phyloP scores from a whole-genome alignment of 2,113 vertebrate species.

The Cettia cetti region DNA sequence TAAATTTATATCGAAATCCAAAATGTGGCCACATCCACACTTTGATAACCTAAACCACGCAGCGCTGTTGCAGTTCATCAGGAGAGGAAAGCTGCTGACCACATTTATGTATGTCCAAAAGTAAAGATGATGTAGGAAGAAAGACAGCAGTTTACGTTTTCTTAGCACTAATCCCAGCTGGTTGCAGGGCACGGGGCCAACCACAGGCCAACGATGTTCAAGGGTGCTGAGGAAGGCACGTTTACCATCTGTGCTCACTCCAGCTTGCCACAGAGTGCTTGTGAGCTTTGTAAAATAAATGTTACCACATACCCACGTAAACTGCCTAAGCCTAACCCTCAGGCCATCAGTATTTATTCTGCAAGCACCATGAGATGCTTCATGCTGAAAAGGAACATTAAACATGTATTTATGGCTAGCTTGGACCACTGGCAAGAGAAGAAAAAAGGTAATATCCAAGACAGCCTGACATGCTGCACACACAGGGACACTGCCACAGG shows the following conservation, averaged over 20 bases:
- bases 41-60: accelerated
- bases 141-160: background rate
- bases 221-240: background rate
- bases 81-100: background rate
- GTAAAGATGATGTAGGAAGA: background rate
- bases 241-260: background rate
- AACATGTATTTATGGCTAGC: background rate
- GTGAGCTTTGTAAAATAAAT: background rate
- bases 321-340: background rate
- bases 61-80: background rate
- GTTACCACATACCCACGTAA: background rate
- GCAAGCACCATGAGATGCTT: background rate
- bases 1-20: background rate
- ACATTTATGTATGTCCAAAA: background rate
- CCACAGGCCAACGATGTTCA: accelerated
- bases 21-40: background rate
- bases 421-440: background rate
- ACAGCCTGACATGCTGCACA: background rate
- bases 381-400: background rate
- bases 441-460: background rate
- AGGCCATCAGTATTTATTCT: background rate
- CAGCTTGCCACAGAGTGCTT: background rate
- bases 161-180: background rate
- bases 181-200: background rate
- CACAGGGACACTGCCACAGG: background rate